Base-by-base conservation (phyloP, 2,113 vertebrate species). In the Peucedramus taeniatus region DNA sequence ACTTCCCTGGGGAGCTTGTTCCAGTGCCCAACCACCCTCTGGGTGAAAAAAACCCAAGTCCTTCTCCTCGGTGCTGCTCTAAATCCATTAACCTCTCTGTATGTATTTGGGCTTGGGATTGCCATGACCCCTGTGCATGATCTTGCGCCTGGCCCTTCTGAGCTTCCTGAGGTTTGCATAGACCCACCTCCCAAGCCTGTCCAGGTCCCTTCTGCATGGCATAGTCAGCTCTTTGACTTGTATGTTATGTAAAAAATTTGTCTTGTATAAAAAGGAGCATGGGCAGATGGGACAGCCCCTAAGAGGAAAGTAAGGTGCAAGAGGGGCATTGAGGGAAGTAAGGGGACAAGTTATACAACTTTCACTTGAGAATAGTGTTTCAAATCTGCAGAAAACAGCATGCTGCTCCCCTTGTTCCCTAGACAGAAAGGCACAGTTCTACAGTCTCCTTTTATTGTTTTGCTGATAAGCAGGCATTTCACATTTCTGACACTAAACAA, bases 401-500 rank as follows among this genome's bases (percentile, higher is more conserved):
- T 27, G 69, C 60, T 74, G 64, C 60, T 94, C 88, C 47, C 66
- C 82, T 80, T 68, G 83, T 56, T 94, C 83, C 57, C 69, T 42
- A n/a, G 71, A 81, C 76, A 94, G 87, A 97, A 92, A 88, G 71
- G 88, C 92, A 70, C 47, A 89, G 83, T 75, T 92, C 61, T 95
- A 90, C 76, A 94, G 68, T 92, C 96, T 95, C 85, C 79, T 93
- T 92, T 90, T 78, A 95, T 96, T 96, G 96, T 96, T 88, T 56
- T 45, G 68, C 92, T 97, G 95, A 97, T 97, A 97, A 97, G 93
- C 93, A 94, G 96, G 92, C 93, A 90, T 96, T 96, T 80, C 69
- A 51, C 79, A 86, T 94, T 88, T 90, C 72, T 88, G 68, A 88
- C 92, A 87, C 90, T 45, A 88, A 54, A 92, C 90, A 94, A 94